Evolutionary conservation across 2,888 invertebrate species (phyloP), one percentile per base, ranked within the genome.

Genomic region (Protonemura montana): DNA sequence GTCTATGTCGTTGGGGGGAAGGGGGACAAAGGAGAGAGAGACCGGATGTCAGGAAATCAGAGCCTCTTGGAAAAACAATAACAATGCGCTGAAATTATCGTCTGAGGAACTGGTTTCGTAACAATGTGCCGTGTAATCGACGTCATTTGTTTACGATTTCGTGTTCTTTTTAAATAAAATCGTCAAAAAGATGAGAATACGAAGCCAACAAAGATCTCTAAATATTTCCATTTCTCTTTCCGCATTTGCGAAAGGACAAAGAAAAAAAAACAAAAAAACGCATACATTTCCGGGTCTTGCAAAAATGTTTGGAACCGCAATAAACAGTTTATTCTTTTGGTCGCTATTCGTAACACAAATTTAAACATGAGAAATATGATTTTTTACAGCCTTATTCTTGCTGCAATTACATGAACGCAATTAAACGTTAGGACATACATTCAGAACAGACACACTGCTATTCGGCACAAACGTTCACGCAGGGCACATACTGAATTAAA

Each of bases 21-120:
- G 13, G 59, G 59, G 16, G 3, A 59, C 16, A 21, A 13, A 21
- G 59, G 59, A 1, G 59, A 21, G 21, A 21, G 59, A 59, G 59
- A 21, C 59, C 59, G 59, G 59, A 59, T 59, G 59, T 59, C 59
- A 59, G 59, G 59, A 59, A 59, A 59, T 59, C 59, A 59, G 59
- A 59, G 59, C 59, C 59, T 59, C 59, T 59, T 59, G 13, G 59
- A 59, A 59, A 59, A 59, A 59, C 59, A 59, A 59, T 21, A 59
- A 59, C 59, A 59, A 59, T 21, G 59, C 59, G 59, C 21, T 59
- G 7, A 59, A 21, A 59, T 59, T 59, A 59, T 59, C 59, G 59
- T 13, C 13, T 10, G 21, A 10, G 3, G 59, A 59, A 59, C 59
- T 10, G 59, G 59, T 59, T 21, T 13, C 59, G 59, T 59, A 59